Base-by-base conservation (phyloP, 2,113 vertebrate genomes). In the Salvelinus fontinalis region DNA sequence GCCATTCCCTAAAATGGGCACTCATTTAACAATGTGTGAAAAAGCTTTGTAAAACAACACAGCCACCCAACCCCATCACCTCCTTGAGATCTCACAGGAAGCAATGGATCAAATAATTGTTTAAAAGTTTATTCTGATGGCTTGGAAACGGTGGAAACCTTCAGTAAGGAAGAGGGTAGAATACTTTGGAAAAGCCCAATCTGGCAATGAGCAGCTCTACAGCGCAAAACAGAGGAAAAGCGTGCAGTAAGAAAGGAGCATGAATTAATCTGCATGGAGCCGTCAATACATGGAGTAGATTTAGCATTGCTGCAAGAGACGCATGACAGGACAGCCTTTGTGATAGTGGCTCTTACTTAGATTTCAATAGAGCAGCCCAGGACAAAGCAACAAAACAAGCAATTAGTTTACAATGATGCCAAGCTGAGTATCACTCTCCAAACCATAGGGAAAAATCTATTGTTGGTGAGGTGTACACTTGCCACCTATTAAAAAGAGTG, bases 91-190 rank as follows among this genome's bases (percentile, higher is more conserved):
- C 27, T 26, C 18, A 49, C 24, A 74, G 64, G 67, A 16, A 65
- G 27, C 44, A 75, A 77, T 73, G 48, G 57, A 51, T 62, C 54
- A 51, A 77, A 62, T 54, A 48, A 60, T 24, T 57, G 57, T 65
- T 62, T 49, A 29, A 5, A 14, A 12, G 24, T 79, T 59, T 11
- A 39, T 67, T 20, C 66, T n/a, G 22, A 51, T 54, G 48, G 74
- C 70, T 75, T 57, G 76, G 66, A 68, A 81, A 57, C 54, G 68
- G 72, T 67, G 59, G 54, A 67, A 65, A 84, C 51, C 95, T 96
- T 95, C 95, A 96, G 95, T 96, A 95, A 96, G 95, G 95, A 96
- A 96, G 95, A 96, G 95, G 95, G 94, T 95, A 95, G 93, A 95
- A 96, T 92, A 93, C 94, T 95, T 74, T 78, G 92, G 92, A 93